Evolutionary conservation across 2,888 invertebrate genomes (phyloP), one percentile per base, ranked within the genome.

Genomic region (Dugesia japonica): DNA sequence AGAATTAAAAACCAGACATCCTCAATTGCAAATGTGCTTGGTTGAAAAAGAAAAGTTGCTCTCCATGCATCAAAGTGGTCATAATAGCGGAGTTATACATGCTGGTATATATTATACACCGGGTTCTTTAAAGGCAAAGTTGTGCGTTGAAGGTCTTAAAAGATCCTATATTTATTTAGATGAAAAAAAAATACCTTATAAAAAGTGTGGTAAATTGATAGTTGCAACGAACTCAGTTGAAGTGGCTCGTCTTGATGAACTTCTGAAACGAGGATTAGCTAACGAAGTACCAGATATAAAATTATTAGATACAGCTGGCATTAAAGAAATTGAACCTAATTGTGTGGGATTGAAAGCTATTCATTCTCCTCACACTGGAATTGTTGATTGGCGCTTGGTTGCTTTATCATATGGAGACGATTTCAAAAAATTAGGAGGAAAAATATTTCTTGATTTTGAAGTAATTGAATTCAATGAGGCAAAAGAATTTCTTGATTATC

Each of bases 361-460:
- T 26, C 93, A 92, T 90, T 97, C 95, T 4, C 98, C 98, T 0
- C 89, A 94, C 82, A 98, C 98, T 0, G 97, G 97, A 26, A 95
- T 99, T 80, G 91, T 97, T 0, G 91, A 93, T 84, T 98, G 90
- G 89, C 89, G 86, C 4, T 81, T 88, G 73, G 94, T 99, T 0
- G 91, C 94, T 0, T 84, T 88, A 78, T 87, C 89, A 74, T 95
- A 91, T 85, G 92, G 89, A 0, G 85, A 89, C 79, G 92, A 94
- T 82, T 94, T 98, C 83, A 85, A 87, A 81, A 83, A 88, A 75
- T 83, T 83, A 80, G 92, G 93, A 56, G 97, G 97, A 1, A 85
- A 88, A 56, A 88, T 92, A 75, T 88, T 87, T 82, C 86, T 90
- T 0, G 88, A 90, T 81, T 94, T 90, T 84, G 88, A 91, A 84